A percentile compares a stretch with the other conserved stretches of the same genome.
Evolutionary conservation across 1,140 invertebrate species (phyloP).

Genomic region (Rhagoletis zephyria): DNA sequence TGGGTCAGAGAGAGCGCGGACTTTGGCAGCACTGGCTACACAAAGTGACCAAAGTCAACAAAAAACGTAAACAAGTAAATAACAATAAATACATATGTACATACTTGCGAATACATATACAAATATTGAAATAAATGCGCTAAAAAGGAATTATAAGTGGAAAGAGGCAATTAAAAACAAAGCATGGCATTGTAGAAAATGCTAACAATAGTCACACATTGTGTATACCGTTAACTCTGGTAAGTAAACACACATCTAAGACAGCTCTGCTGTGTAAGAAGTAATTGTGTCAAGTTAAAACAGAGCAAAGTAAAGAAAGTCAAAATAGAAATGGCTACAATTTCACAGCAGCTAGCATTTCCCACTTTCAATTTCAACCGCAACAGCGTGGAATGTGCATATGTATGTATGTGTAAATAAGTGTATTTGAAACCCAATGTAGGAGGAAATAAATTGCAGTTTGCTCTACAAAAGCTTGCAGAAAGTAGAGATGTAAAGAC

Average conservation of each 20-base stretch:
- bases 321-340: not conserved
- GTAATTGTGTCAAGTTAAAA: not conserved
- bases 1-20: not conserved
- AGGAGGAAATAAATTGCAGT: not conserved
- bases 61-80: not conserved
- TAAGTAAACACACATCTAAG: not conserved
- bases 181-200: not conserved
- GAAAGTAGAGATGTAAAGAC: not conserved
- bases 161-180: not conserved
- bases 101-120: not conserved
- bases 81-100: not conserved
- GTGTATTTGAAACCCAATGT: not conserved
- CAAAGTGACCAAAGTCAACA: not conserved
- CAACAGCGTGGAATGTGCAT: conserved; percentile 64
- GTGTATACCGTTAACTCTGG: not conserved
- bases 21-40: conserved; percentile 30
- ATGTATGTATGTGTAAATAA: not conserved
- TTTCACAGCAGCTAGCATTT: not conserved
- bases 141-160: not conserved
- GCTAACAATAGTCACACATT: not conserved
- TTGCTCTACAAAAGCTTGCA: not conserved
- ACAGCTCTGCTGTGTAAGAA: too few relatives aligned
- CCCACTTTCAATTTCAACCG: conserved; percentile 34
- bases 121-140: not conserved
- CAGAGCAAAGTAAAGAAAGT: conserved; percentile 7